Conservation (phyloP, 1,140 invertebrate species). For the Drosophila leontia region DNA sequence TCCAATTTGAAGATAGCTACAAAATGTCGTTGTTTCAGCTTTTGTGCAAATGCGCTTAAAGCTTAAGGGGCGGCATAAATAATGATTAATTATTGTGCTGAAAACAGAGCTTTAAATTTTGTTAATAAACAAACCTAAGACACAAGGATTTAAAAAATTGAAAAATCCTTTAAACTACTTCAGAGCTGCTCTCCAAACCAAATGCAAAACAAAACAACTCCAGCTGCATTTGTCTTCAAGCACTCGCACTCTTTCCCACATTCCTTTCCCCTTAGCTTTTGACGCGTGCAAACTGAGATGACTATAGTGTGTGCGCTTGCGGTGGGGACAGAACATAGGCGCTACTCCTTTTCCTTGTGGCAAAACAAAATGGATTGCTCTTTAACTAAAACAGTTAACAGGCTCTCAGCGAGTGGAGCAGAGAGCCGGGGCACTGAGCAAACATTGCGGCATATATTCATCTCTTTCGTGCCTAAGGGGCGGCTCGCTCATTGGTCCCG, state of each 20-base stretch:
- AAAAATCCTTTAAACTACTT: background rate
- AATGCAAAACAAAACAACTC: background rate
- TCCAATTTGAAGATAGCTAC: constrained; percentile 27
- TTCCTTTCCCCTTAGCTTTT: constrained; percentile 24
- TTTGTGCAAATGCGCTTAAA: constrained; percentile 70
- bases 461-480: constrained; percentile 42
- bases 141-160: background rate
- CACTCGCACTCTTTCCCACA: constrained; percentile 34
- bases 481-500: background rate
- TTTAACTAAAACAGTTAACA: constrained; percentile 85
- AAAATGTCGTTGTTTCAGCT: constrained; percentile 50
- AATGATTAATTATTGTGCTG: constrained; percentile 15
- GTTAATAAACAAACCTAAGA: background rate
- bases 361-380: constrained; percentile 85
- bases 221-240: constrained; percentile 8
- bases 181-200: background rate
- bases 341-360: constrained; percentile 79
- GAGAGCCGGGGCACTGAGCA: constrained; percentile 23
- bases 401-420: constrained; percentile 56
- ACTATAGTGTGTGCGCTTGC: constrained; percentile 12
- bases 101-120: constrained; percentile 27
- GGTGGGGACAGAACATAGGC: constrained; percentile 52
- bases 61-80: constrained; percentile 50
- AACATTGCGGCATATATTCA: constrained; percentile 60
- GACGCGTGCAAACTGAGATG: constrained; percentile 34